Percentiles rank a stretch among this genome's conserved stretches.
These are phyloP conservation scores for Eugnorisma glareosa DNA, from an alignment of 2,888 invertebrate species.

Conservation along the genomic window DNA sequence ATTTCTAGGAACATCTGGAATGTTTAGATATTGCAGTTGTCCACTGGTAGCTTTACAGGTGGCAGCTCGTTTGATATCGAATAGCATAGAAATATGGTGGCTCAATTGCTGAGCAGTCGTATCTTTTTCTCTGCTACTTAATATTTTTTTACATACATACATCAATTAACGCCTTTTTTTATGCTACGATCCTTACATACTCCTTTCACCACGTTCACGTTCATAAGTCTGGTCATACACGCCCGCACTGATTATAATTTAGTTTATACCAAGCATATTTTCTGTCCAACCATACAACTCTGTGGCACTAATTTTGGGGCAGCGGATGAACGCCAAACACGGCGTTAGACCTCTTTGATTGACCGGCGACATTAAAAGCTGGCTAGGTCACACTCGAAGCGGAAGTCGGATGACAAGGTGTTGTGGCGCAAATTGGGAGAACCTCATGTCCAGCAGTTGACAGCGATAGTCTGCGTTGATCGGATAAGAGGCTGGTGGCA, in stretches of 20 bases:
- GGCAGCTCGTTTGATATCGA: not conserved
- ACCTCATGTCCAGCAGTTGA: not conserved
- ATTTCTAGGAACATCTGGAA: too few relatives aligned
- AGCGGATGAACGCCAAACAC: too few relatives aligned
- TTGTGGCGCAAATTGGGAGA: not conserved
- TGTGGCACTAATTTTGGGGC: too few relatives aligned
- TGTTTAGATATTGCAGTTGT: too few relatives aligned
- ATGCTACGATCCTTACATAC: too few relatives aligned
- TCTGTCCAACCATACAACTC: not conserved
- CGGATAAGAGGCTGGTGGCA: too few relatives aligned
- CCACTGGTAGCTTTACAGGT: too few relatives aligned
- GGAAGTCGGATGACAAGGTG: not conserved
- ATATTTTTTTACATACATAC: not conserved
- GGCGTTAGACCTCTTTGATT: too few relatives aligned
- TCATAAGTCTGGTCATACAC: too few relatives aligned
- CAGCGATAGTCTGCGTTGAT: not conserved
- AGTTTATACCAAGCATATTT: not conserved
- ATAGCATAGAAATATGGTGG: not conserved
- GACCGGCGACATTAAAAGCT: too few relatives aligned
- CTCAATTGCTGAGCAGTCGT: not conserved
- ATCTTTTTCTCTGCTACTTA: not conserved
- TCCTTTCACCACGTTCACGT: too few relatives aligned
- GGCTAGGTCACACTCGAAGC: not conserved
- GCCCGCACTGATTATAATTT: not conserved
- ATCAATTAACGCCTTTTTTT: too few relatives aligned